These are phyloP conservation scores for Propsilocerus akamusi DNA, from an alignment of 1,140 invertebrate species.

Conservation along the genomic window DNA sequence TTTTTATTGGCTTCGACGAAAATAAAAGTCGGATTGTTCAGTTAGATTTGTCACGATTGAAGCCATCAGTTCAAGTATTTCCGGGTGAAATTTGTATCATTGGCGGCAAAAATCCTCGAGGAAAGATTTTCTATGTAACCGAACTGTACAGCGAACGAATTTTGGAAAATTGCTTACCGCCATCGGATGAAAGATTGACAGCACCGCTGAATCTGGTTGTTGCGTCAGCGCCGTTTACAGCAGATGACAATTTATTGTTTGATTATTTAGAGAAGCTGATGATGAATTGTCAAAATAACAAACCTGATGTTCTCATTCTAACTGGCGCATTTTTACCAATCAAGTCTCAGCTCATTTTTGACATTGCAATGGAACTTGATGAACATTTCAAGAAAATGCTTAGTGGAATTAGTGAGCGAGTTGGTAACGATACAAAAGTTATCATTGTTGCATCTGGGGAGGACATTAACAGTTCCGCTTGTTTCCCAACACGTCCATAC, in stretches of 20 bases:
- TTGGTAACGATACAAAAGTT: constrained; percentile 43
- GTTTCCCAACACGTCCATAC: constrained; percentile 69
- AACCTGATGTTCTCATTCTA: constrained; percentile 63
- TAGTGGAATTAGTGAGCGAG: constrained; percentile 11
- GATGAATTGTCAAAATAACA: constrained; percentile 39
- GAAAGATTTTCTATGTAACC: constrained; percentile 43
- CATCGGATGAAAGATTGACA: constrained; percentile 17
- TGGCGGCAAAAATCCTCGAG: constrained; percentile 47
- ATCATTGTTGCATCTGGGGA: constrained; percentile 53
- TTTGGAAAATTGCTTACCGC: constrained; percentile 11
- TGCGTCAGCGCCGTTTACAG: constrained; percentile 67
- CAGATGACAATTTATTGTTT: constrained; percentile 52
- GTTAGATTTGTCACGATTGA: constrained; percentile 39
- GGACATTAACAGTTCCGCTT: constrained; percentile 53
- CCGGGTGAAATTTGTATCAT: constrained; percentile 69
- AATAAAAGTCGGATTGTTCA: constrained; percentile 22
- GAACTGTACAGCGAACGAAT: constrained; percentile 35
- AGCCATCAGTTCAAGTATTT: constrained; percentile 50
- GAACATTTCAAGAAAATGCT: constrained; percentile 1
- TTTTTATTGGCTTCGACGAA: constrained; percentile 46
- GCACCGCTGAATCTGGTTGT: constrained; percentile 48
- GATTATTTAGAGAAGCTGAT: constrained; percentile 66
- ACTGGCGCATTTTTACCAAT: constrained; percentile 68
- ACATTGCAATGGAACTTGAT: background rate
- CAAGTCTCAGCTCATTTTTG: background rate